Evolutionary conservation across 2,888 invertebrate species (phyloP).

Genomic region (Synanthedon myopaeformis): DNA sequence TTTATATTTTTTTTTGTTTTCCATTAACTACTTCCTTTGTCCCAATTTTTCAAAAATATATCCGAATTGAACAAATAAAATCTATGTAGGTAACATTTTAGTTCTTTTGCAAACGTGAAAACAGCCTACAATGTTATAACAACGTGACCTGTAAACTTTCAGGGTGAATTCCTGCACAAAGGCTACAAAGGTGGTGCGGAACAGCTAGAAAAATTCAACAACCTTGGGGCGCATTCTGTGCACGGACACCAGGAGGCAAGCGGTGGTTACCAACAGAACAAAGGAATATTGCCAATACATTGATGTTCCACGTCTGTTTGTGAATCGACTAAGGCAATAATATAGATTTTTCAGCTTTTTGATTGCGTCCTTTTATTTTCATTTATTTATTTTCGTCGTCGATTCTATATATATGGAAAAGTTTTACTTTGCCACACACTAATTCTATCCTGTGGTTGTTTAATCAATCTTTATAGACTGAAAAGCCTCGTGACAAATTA

Average conservation of each 20-base stretch:
- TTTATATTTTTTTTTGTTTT: too few species aligned
- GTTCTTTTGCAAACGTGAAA: not conserved
- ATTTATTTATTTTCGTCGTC: not conserved
- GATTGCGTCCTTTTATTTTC: slow-evolving; percentile 3
- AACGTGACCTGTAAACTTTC: slow-evolving; percentile 3
- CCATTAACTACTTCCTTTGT: too few species aligned
- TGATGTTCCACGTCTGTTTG: slow-evolving; percentile 6
- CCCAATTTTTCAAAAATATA: not conserved
- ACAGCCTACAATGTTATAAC: not conserved
- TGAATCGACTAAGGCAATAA: not conserved
- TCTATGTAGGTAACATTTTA: not conserved
- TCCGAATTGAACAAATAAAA: not conserved
- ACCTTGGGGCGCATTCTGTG: slow-evolving; percentile 71
- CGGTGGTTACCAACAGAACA: slow-evolving; percentile 68
- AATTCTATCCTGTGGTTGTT: too few species aligned
- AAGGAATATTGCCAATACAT: slow-evolving; percentile 69
- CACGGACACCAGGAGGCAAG: slow-evolving; percentile 73
- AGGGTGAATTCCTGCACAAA: slow-evolving; percentile 72
- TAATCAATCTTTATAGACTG: too few species aligned
- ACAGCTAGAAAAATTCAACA: slow-evolving; percentile 70
- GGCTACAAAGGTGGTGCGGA: slow-evolving; percentile 71
- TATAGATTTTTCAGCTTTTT: slow-evolving; percentile 5
- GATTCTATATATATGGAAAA: too few species aligned
- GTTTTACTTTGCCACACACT: too few species aligned
- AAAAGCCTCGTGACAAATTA: too few species aligned